Percentiles rank a stretch among this genome's conserved stretches.
Conservation (phyloP, 2,797 vertebrate species). For the Trachops cirrhosus region DNA sequence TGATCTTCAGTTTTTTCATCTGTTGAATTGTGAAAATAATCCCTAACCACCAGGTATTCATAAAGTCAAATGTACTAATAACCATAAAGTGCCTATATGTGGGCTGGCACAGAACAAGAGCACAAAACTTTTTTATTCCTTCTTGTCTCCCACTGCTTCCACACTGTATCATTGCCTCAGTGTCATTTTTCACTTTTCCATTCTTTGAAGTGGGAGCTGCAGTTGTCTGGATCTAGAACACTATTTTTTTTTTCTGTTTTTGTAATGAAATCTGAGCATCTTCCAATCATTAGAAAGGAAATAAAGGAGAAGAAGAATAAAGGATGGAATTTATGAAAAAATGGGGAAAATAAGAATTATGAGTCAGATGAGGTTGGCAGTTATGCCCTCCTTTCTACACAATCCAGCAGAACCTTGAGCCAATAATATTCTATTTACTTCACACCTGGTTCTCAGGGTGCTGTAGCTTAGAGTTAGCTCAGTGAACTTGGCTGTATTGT, state of each 20-base stretch:
- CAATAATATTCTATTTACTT: conserved; percentile 70
- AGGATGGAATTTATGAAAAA: conserved; percentile 1
- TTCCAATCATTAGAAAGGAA: neutral
- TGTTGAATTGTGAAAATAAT: neutral
- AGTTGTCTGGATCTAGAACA: neutral
- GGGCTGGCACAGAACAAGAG: neutral
- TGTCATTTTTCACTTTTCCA: neutral
- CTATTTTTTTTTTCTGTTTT: neutral
- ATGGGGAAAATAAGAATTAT: neutral
- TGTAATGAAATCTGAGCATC: neutral
- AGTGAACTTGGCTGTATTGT: conserved; percentile 78
- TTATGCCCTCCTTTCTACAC: conserved; percentile 42
- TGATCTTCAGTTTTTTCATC: neutral
- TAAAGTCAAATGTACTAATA: neutral
- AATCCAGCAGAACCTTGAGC: conserved; percentile 52
- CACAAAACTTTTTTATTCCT: neutral
- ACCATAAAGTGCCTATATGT: neutral
- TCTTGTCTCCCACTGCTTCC: neutral
- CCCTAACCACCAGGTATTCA: neutral
- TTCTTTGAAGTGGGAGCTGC: neutral
- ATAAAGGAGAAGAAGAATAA: neutral
- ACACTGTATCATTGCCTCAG: neutral
- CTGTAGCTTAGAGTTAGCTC: conserved; percentile 68
- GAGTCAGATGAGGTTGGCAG: neutral
- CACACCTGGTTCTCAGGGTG: conserved; percentile 78